Evolutionary conservation across 1,140 invertebrate species (phyloP).

Genomic region (Hesperophylax magnus): DNA sequence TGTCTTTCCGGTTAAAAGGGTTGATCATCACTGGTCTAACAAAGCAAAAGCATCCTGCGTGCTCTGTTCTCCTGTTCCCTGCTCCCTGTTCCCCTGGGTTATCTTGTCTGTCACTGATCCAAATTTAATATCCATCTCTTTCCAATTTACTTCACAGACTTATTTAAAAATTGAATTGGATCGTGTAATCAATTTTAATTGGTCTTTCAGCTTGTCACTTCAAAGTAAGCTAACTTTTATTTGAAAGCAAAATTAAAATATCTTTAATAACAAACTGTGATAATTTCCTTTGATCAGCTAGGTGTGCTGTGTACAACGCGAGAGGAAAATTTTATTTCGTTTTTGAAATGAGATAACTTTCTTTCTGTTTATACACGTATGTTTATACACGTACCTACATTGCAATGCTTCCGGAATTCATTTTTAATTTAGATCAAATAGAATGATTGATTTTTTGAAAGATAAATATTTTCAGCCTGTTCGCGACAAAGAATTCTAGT

Average conservation of each 20-base stretch:
- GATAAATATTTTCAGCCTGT: too few relatives aligned
- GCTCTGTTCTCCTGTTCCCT: neutral
- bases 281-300: constrained; percentile 12
- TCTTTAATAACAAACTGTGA: neutral
- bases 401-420: too few relatives aligned
- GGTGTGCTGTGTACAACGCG: neutral
- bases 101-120: neutral
- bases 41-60: constrained; percentile 20
- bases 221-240: neutral
- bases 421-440: too few relatives aligned
- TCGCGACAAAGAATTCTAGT: too few relatives aligned
- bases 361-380: too few relatives aligned
- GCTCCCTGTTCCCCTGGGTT: neutral
- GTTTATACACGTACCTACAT: too few relatives aligned
- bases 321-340: neutral
- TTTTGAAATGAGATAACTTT: neutral
- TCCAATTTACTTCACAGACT: neutral
- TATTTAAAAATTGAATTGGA: neutral
- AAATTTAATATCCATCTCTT: neutral
- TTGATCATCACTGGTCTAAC: too few relatives aligned
- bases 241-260: constrained; percentile 26
- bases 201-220: neutral
- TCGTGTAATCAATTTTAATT: constrained; percentile 18
- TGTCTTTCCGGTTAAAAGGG: too few relatives aligned
- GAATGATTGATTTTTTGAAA: too few relatives aligned